phyloP scores from a whole-genome alignment of 2,888 invertebrate species.

The Epistrophella euchroma region DNA sequence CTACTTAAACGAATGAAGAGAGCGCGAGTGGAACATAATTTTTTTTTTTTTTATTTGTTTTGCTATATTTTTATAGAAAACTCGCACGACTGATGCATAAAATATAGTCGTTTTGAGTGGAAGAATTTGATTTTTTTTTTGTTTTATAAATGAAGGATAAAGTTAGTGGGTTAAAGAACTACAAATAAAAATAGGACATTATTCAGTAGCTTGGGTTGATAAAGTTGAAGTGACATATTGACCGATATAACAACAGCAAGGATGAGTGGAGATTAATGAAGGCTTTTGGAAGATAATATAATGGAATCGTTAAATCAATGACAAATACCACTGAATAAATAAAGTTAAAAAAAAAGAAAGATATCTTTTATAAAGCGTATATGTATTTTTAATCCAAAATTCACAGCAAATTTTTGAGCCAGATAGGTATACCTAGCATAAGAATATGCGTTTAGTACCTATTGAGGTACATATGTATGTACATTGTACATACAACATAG shows the following conservation, averaged over 20 bases:
- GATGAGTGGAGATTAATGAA: conserved; percentile 4
- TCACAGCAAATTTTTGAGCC: too few species aligned
- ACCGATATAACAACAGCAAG: background rate
- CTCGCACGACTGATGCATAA: background rate
- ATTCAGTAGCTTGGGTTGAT: background rate
- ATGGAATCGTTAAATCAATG: background rate
- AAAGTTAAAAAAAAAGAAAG: too few species aligned
- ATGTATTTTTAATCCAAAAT: too few species aligned
- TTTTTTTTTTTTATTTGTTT: conserved; percentile 5
- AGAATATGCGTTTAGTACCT: too few species aligned
- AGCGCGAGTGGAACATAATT: conserved; percentile 24
- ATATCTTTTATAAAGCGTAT: too few species aligned
- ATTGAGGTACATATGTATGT: too few species aligned
- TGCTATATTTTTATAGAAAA: background rate
- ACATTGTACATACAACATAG: too few species aligned
- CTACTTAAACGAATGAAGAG: conserved; percentile 18
- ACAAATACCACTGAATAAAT: background rate
- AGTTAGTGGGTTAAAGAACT: conserved; percentile 22
- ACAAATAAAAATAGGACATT: background rate
- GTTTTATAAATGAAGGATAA: conserved; percentile 6
- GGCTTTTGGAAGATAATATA: background rate
- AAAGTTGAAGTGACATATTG: conserved; percentile 26
- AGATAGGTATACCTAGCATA: too few species aligned
- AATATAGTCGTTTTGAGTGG: conserved; percentile 5
- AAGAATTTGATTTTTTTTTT: background rate